Base-by-base conservation (phyloP, 2,888 invertebrate species). In the Geotrupes spiniger region DNA sequence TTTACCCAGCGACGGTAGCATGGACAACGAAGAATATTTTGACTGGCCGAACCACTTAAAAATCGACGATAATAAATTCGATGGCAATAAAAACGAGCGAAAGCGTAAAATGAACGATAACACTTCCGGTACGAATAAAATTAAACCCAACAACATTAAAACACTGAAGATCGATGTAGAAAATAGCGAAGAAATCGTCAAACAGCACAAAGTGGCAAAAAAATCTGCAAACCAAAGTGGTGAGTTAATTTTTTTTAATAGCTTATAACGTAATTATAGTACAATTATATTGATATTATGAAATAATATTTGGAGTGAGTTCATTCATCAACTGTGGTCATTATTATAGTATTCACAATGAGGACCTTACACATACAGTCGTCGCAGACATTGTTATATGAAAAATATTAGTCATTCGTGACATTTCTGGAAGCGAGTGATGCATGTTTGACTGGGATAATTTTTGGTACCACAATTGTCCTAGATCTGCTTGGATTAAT, bases 21-120 rank as follows among this genome's bases (percentile, higher is more conserved):
- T 68, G 67, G 68, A 70, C 48, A 69, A 68, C 56, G 69, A 69
- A 42, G 71, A 73, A 49, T 70, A 71, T 59, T 74, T 73, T 54
- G 64, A 63, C 54, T 74, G 73, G 73, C 56, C 63, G 14, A 69
- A 65, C 50, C 58, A 66, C 25, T 57, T 72, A 33, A 73, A 73
- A 59, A 66, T 71, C 44, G 66, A 68, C 49, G 65, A 65, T 36
- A 61, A 61, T 16, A 55, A 59, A 54, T 58, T 43, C 27, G 46
- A 41, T 38, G 53, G 46, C 28, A 60, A 58, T 8, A 59, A 57
- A 45, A 53, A 33, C 10, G 31, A 59, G 10, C 54, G 61, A 14
- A 66, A 66, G 46, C 59, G 66, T 3, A 64, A 63, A 51, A n/a
- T 44, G n/a, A 44, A 29, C 4, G 41, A 45, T 10, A 41, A 41